Evolutionary conservation across 2,113 vertebrate genomes (phyloP).

Genomic region (Hippoglossus stenolepis): DNA sequence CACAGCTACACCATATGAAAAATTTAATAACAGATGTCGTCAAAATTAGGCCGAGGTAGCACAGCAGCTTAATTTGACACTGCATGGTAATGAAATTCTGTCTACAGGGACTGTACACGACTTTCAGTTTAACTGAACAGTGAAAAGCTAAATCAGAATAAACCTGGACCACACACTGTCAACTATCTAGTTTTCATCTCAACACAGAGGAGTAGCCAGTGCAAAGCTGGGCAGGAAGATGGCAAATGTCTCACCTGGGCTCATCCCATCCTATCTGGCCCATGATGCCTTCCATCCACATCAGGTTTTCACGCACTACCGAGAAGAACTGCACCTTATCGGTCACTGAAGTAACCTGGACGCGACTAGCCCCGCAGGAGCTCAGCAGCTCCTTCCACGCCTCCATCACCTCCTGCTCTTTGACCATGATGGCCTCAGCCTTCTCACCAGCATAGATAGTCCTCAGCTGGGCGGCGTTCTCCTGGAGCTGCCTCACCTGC

Average conservation of each 20-base stretch:
- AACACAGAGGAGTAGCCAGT: not conserved
- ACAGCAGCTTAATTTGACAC: slow-evolving; percentile 30
- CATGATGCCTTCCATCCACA: slow-evolving; percentile 96
- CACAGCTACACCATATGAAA: slow-evolving; percentile 10
- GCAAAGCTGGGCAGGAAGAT: not conserved
- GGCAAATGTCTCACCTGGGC: slow-evolving; percentile 81
- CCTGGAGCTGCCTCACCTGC: slow-evolving; percentile 93
- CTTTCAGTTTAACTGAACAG: slow-evolving; percentile 6
- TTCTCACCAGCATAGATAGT: slow-evolving; percentile 95
- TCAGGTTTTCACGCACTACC: slow-evolving; percentile 90
- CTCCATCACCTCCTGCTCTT: slow-evolving; percentile 88
- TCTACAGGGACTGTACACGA: slow-evolving; percentile 22
- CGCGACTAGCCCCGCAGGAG: slow-evolving; percentile 87
- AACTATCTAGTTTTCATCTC: not conserved
- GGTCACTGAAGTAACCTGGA: slow-evolving; percentile 89
- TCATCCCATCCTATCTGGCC: slow-evolving; percentile 91
- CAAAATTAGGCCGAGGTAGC: slow-evolving; percentile 49
- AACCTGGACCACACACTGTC: slow-evolving; percentile 1
- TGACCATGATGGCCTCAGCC: slow-evolving; percentile 89
- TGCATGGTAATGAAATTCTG: slow-evolving; percentile 25
- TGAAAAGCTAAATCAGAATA: not conserved
- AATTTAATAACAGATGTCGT: slow-evolving; percentile 19
- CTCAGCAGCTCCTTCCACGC: slow-evolving; percentile 90
- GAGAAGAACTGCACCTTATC: slow-evolving; percentile 96
- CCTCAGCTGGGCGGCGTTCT: slow-evolving; percentile 88